Conservation (phyloP, 2,113 vertebrate species). For the Lampris megalopsis region DNA sequence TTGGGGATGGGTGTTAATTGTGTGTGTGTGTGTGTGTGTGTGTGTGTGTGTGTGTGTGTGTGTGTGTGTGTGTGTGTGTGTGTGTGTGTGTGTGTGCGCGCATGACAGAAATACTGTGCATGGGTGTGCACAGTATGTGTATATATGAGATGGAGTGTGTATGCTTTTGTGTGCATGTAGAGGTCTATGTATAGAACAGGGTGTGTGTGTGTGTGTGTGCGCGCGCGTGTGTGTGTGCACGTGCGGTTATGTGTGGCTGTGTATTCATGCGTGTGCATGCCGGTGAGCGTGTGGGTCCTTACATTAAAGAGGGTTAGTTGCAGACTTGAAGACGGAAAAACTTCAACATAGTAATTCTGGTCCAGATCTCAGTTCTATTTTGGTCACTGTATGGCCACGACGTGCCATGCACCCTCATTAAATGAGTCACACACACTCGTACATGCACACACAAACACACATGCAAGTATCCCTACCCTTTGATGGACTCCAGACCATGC, state of each 20-base stretch:
- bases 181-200: not conserved
- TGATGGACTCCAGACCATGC: constrained; percentile 65
- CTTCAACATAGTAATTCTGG: constrained; percentile 56
- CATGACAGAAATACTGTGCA: not conserved
- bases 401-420: constrained; percentile 43
- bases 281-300: not conserved
- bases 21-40: not conserved
- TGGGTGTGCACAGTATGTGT: constrained; percentile 1
- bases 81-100: constrained; percentile 26
- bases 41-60: not conserved
- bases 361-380: constrained; percentile 64
- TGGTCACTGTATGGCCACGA: constrained; percentile 34
- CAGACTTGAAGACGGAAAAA: constrained; percentile 36
- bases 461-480: constrained; percentile 30
- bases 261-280: not conserved
- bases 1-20: not conserved
- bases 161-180: not conserved
- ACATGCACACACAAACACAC: constrained; percentile 20
- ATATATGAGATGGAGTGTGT: not conserved
- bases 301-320: constrained; percentile 38
- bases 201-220: constrained; percentile 10
- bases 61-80: not conserved
- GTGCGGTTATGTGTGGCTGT: no score
- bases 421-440: not conserved
- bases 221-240: not conserved